Conservation (phyloP, 1,140 invertebrate species). For the Bactericera cockerelli region DNA sequence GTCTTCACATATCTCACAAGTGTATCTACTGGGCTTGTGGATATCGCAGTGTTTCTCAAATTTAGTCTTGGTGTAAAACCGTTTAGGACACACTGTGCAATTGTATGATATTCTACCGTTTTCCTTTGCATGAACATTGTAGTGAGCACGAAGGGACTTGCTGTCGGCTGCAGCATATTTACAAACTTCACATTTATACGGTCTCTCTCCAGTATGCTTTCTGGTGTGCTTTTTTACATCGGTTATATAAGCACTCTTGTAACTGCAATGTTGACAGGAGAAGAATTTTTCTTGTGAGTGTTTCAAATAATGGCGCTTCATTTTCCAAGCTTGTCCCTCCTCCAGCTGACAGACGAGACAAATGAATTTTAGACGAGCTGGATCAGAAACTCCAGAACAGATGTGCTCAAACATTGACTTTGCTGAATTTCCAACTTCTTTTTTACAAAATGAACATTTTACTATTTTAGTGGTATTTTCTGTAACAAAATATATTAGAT, state of each 20-base stretch:
- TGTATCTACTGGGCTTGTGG: neutral
- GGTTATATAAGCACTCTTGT: conserved; percentile 26
- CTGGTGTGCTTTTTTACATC: conserved; percentile 14
- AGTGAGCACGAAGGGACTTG: neutral
- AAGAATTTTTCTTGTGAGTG: conserved; percentile 20
- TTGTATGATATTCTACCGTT: neutral
- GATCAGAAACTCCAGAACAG: neutral
- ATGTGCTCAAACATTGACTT: neutral
- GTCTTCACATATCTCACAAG: neutral
- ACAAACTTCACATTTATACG: conserved; percentile 16
- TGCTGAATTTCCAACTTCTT: neutral
- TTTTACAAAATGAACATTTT: neutral
- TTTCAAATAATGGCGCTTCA: conserved; percentile 16
- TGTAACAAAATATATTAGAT: too few relatives aligned
- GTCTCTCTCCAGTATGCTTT: conserved; percentile 19
- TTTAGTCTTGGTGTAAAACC: neutral
- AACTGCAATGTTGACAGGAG: conserved; percentile 31
- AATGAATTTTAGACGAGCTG: neutral
- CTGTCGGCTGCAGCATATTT: neutral
- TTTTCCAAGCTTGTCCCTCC: conserved; percentile 2
- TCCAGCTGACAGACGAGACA: neutral
- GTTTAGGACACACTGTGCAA: neutral
- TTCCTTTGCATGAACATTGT: neutral
- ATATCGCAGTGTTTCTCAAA: neutral
- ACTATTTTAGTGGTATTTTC: too few relatives aligned